phyloP scores from a whole-genome alignment of 2,113 vertebrate genomes.

The Bos taurus region ARS-UCD2.0 NC_037340.1:47720001-47720500 shows the following conservation, averaged over 20 bases:
- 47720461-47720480: slow-evolving; percentile 60
- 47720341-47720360: slow-evolving; percentile 71
- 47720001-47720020: slow-evolving; percentile 82
- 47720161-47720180: slow-evolving; percentile 59
- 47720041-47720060: slow-evolving; percentile 77
- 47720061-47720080: slow-evolving; percentile 76
- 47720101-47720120: slow-evolving; percentile 63
- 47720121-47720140: slow-evolving; percentile 40
- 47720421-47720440: slow-evolving; percentile 73
- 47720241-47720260: slow-evolving; percentile 61
- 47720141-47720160: slow-evolving; percentile 66
- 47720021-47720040: slow-evolving; percentile 78
- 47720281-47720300: slow-evolving; percentile 41
- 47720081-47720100: slow-evolving; percentile 65
- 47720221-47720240: slow-evolving; percentile 41
- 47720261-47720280: slow-evolving; percentile 67
- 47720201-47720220: slow-evolving; percentile 21
- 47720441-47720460: slow-evolving; percentile 60
- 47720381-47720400: slow-evolving; percentile 79
- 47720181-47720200: slow-evolving; percentile 18
- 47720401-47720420: slow-evolving; percentile 77
- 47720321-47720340: slow-evolving; percentile 57
- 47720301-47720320: slow-evolving; percentile 26
- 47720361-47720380: slow-evolving; percentile 72
- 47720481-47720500: slow-evolving; percentile 38